Base-by-base conservation (phyloP, 2,888 invertebrate species). In the Rhopalosiphum nymphaeae region DNA sequence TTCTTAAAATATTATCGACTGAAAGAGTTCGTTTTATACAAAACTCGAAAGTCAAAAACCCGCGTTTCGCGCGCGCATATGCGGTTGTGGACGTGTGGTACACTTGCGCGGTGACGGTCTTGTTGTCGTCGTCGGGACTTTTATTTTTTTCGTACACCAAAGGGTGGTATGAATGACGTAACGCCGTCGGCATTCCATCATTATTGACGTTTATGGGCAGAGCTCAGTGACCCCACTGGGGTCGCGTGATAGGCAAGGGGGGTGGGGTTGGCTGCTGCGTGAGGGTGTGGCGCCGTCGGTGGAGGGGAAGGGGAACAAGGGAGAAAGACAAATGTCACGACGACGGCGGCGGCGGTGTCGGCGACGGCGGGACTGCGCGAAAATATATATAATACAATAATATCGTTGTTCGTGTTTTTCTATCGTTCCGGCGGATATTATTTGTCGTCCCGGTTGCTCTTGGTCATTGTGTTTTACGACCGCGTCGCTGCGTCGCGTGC, bases 371-470 rank as follows among this genome's bases (percentile, higher is more conserved):
- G 5, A 87, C 87, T 29, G 57, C 86, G 91, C 91, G 61, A 56
- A 56, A 93, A 89, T 84, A 26, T 42, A 53, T 78, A 53, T 53
- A 36, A 61, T 56, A 36, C 11, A 36, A 84, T 44, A 49, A 56
- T 61, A 92, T 36, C 25, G 44, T 57, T 42, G 53, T 86, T 56
- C 56, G 56, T 61, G 57, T 57, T 44, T 91, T 91, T 91, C 53
- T 85, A 29, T 84, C 84, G 84, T 56, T 25, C 84, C 95, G 94
- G 95, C 95, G 95, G 95, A 95, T 95, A 95, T 95, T 78, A 78
- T 78, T 78, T 95, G 95, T 95, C 95, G 95, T 95, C 56, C 36
- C 36, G 36, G 78, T 78, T 78, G 36, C 78, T 29, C n/a, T 67
- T 53, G 91, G 53, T 53, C 90, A 26, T 78, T 49, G 84, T 25